Conservation (phyloP, 2,797 vertebrate genomes). For the Chanos chanos region DNA sequence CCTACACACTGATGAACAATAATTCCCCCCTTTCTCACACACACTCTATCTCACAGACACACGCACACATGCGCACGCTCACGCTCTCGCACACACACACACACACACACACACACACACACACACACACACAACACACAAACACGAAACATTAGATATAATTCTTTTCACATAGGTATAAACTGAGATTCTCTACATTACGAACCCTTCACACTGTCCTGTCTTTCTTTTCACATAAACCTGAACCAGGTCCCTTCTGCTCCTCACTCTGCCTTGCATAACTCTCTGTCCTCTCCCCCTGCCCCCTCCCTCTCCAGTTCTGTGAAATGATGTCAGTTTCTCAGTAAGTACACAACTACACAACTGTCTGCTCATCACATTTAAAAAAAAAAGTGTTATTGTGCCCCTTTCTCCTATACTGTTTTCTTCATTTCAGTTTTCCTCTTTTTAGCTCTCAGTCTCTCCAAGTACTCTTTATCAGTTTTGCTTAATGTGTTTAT, state of each 20-base stretch:
- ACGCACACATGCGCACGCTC: constrained; percentile 41
- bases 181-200: too few species aligned
- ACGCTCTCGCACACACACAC: constrained; percentile 26
- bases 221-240: not conserved
- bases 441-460: not conserved
- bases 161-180: too few species aligned
- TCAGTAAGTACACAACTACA: constrained; percentile 9
- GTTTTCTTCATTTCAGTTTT: not conserved
- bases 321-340: constrained; percentile 22
- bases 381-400: too few species aligned
- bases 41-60: constrained; percentile 30
- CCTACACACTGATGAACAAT: too few species aligned
- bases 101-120: constrained; percentile 6
- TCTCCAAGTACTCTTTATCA: too few species aligned
- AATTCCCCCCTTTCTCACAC: too few species aligned
- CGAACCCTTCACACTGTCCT: not conserved
- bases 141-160: constrained; percentile 15
- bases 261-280: not conserved
- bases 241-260: too few species aligned
- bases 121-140: constrained; percentile 23
- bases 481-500: not conserved
- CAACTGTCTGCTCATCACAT: constrained; percentile 7
- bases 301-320: not conserved
- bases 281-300: not conserved
- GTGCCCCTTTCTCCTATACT: too few species aligned